phyloP scores from a whole-genome alignment of 2,797 vertebrate genomes.

The Erethizon dorsatum region DNA sequence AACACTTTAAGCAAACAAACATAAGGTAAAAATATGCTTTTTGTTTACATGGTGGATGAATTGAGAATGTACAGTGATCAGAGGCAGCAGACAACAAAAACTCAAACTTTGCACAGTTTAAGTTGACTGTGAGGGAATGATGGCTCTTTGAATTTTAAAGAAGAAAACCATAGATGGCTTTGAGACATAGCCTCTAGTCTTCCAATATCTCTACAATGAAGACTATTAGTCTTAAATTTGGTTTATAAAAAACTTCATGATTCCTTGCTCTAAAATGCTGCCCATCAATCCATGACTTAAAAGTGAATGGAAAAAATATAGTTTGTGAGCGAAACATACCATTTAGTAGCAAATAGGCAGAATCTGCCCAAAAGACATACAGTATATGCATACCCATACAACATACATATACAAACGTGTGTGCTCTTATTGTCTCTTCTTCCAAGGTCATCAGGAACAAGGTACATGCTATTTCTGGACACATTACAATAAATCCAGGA shows the following conservation, averaged over 20 bases:
- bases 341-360: not conserved
- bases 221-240: conserved; percentile 62
- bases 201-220: conserved; percentile 86
- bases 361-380: not conserved
- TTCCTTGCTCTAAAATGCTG: conserved; percentile 29
- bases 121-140: conserved; percentile 75
- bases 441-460: not conserved
- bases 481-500: not conserved
- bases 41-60: conserved; percentile 19
- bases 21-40: conserved; percentile 67
- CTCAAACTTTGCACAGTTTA: conserved; percentile 86
- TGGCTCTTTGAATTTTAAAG: conserved; percentile 59
- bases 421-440: not conserved
- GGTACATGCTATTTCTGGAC: not conserved
- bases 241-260: not conserved
- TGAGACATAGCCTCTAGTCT: conserved; percentile 68
- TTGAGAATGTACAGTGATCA: not conserved
- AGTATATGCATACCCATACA: not conserved
- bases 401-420: not conserved
- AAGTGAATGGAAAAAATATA: not conserved
- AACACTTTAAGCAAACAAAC: conserved; percentile 66
- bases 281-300: not conserved
- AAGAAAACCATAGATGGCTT: conserved; percentile 67
- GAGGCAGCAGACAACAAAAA: conserved; percentile 86
- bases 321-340: not conserved